Conservation (phyloP, 2,113 vertebrate species). For the Mormoops blainvillei region DNA sequence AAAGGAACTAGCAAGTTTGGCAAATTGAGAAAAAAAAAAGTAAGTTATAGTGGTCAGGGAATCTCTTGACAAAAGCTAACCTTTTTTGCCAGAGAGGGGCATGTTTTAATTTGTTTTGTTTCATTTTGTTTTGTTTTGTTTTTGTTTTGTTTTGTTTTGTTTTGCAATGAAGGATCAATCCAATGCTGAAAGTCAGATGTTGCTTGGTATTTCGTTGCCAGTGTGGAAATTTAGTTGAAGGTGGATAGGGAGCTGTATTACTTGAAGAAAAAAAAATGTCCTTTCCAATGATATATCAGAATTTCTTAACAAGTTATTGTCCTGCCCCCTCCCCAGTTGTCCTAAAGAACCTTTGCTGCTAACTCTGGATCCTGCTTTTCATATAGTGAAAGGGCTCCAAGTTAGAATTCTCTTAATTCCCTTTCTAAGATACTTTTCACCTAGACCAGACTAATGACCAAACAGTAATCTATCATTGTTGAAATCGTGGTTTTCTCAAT, state of each 20-base stretch:
- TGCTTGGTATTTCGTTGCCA: slow-evolving; percentile 15
- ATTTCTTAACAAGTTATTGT: slow-evolving; percentile 76
- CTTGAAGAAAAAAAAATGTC: slow-evolving; percentile 66
- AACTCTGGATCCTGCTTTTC: slow-evolving; percentile 81
- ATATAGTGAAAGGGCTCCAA: slow-evolving; percentile 76
- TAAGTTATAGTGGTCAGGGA: slow-evolving; percentile 68
- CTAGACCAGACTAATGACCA: slow-evolving; percentile 39
- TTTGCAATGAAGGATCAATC: slow-evolving; percentile 68
- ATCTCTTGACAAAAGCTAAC: slow-evolving; percentile 57
- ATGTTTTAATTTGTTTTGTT: background rate
- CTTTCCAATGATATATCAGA: slow-evolving; percentile 68
- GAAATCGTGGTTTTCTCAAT: slow-evolving; percentile 42
- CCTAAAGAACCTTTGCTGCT: slow-evolving; percentile 82
- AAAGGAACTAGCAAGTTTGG: slow-evolving; percentile 72
- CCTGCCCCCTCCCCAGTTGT: slow-evolving; percentile 74
- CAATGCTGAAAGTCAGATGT: slow-evolving; percentile 62
- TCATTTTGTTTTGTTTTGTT: slow-evolving; percentile 14
- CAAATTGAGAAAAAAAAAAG: slow-evolving; percentile 50
- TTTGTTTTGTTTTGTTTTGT: slow-evolving; percentile 36
- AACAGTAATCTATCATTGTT: background rate
- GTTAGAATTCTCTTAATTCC: slow-evolving; percentile 61
- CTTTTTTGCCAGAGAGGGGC: background rate
- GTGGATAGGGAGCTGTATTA: slow-evolving; percentile 57
- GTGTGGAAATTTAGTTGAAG: background rate
- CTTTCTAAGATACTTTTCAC: background rate